phyloP scores from a whole-genome alignment of 2,888 invertebrate species.

The Sylvicola cinctus region DNA sequence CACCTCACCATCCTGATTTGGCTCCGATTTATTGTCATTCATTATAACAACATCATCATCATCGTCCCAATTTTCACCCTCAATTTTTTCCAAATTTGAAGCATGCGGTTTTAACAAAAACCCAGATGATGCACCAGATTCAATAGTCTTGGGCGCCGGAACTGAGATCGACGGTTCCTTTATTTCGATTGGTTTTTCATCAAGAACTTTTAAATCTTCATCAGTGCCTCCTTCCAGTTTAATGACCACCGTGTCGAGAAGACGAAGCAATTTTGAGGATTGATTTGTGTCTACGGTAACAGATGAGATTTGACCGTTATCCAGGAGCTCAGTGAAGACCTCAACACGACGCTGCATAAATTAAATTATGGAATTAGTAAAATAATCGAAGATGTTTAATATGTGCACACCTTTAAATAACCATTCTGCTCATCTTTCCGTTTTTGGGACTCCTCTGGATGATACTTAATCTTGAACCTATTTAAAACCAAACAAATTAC shows the following conservation, averaged over 20 bases:
- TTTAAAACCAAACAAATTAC: constrained; percentile 13
- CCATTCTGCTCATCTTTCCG: constrained; percentile 68
- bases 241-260: constrained; percentile 92
- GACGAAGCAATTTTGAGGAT: constrained; percentile 56
- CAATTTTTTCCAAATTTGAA: constrained; percentile 7
- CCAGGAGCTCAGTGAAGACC: constrained; percentile 71
- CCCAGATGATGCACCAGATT: constrained; percentile 13
- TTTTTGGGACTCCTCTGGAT: constrained; percentile 87
- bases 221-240: constrained; percentile 85
- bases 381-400: neutral
- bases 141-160: constrained; percentile 18
- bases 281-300: constrained; percentile 74
- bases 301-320: constrained; percentile 47
- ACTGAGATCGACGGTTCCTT: too few relatives aligned
- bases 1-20: constrained; percentile 11
- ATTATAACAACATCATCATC: constrained; percentile 6
- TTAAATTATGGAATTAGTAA: neutral
- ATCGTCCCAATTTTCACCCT: constrained; percentile 7
- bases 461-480: constrained; percentile 99
- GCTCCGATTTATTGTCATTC: constrained; percentile 9
- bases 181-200: constrained; percentile 32
- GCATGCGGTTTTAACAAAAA: constrained; percentile 7
- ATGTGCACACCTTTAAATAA: constrained; percentile 47
- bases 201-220: constrained; percentile 71
- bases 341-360: constrained; percentile 49